Percentiles rank a stretch among this genome's conserved stretches.
phyloP scores from a whole-genome alignment of 2,797 vertebrate species.

The Lycodopsis pacificus region DNA sequence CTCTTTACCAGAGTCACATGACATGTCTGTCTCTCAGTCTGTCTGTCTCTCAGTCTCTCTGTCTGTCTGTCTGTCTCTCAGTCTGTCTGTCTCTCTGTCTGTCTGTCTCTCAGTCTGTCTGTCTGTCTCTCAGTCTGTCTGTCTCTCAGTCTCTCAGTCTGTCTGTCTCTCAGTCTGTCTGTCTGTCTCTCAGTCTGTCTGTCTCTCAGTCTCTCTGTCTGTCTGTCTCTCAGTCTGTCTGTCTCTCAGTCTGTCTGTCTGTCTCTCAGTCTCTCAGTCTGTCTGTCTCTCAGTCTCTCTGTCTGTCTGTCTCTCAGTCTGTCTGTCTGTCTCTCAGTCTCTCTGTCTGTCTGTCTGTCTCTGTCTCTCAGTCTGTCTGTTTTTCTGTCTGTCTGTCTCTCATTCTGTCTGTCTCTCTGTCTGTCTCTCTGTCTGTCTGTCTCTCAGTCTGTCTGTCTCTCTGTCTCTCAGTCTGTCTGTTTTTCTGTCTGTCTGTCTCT shows the following conservation, averaged over 20 bases:
- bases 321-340: too few species aligned
- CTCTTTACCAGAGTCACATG: too few species aligned
- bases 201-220: neutral
- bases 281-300: too few species aligned
- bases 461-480: too few species aligned
- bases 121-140: too few species aligned
- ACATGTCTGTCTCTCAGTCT: neutral
- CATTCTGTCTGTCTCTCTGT: neutral
- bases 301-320: too few species aligned
- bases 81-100: too few species aligned
- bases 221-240: neutral
- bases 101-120: too few species aligned
- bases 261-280: neutral
- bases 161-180: neutral
- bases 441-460: neutral
- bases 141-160: too few species aligned
- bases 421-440: neutral
- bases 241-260: neutral
- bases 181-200: neutral
- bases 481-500: neutral
- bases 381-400: neutral
- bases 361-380: neutral
- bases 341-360: too few species aligned
- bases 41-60: neutral
- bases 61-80: neutral